Conservation (phyloP, 2,888 invertebrate species). For the Anthophora plumipes region DNA sequence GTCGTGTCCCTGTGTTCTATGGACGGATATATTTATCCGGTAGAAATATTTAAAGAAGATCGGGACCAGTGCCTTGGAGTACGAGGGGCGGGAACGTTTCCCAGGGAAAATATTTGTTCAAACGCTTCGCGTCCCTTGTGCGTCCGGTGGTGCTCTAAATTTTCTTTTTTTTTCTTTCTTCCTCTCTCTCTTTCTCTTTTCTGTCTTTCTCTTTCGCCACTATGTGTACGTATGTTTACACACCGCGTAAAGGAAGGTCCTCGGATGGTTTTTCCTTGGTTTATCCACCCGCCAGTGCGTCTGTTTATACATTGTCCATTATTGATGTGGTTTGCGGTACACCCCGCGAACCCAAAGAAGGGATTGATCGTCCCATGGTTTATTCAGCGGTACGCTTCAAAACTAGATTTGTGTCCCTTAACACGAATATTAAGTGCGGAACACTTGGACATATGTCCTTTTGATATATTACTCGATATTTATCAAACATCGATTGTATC, state of each 20-base stretch:
- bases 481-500: not conserved
- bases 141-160: slow-evolving; percentile 25
- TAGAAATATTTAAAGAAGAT: slow-evolving; percentile 64
- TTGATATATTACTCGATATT: not conserved
- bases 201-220: not conserved
- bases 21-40: slow-evolving; percentile 55
- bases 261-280: slow-evolving; percentile 30
- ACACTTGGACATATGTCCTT: not conserved
- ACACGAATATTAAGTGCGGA: slow-evolving; percentile 42
- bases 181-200: no score
- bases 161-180: slow-evolving; percentile 14
- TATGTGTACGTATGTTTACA: slow-evolving; percentile 43
- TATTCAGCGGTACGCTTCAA: slow-evolving; percentile 53
- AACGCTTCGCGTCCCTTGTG: slow-evolving; percentile 36
- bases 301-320: slow-evolving; percentile 57
- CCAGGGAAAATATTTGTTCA: slow-evolving; percentile 59
- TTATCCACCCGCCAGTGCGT: slow-evolving; percentile 47
- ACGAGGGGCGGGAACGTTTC: slow-evolving; percentile 17
- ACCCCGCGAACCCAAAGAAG: slow-evolving; percentile 39
- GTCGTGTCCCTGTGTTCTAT: slow-evolving; percentile 25
- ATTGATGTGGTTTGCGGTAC: slow-evolving; percentile 55
- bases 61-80: slow-evolving; percentile 2
- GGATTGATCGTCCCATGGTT: slow-evolving; percentile 57
- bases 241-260: slow-evolving; percentile 30
- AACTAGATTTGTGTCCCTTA: slow-evolving; percentile 53